Evolutionary conservation across 1,140 invertebrate species (phyloP).

Genomic region (Platorchestia sp.): DNA sequence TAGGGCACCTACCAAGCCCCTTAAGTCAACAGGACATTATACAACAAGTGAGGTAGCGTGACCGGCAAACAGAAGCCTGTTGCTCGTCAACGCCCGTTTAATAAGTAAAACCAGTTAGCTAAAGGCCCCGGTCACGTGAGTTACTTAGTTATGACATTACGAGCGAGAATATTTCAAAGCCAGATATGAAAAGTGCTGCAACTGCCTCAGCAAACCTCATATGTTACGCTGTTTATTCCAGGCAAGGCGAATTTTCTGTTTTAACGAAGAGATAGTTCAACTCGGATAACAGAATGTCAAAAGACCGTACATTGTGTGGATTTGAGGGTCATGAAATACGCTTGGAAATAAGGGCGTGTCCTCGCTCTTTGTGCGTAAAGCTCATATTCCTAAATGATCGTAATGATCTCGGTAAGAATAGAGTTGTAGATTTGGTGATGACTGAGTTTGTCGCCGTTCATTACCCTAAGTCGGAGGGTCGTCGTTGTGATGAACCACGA

Average conservation of each 20-base stretch:
- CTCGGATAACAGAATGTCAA: not conserved
- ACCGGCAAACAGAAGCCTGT: not conserved
- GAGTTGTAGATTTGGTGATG: not conserved
- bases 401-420: not conserved
- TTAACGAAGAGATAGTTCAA: not conserved
- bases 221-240: not conserved
- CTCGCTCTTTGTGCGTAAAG: not conserved
- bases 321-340: not conserved
- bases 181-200: not conserved
- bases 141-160: constrained; percentile 2
- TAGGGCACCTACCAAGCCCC: not conserved
- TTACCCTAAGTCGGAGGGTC: not conserved
- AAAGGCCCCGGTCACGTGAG: not conserved
- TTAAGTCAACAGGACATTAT: not conserved
- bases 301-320: not conserved
- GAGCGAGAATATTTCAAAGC: not conserved
- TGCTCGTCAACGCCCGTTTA: not conserved
- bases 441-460: not conserved
- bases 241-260: not conserved
- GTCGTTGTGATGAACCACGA: too few relatives aligned
- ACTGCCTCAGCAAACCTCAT: too few relatives aligned
- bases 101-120: not conserved
- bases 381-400: not conserved
- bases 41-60: not conserved
- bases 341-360: not conserved